Evolutionary conservation across 2,113 vertebrate species (phyloP).

Genomic region (Antigone vipio): DNA sequence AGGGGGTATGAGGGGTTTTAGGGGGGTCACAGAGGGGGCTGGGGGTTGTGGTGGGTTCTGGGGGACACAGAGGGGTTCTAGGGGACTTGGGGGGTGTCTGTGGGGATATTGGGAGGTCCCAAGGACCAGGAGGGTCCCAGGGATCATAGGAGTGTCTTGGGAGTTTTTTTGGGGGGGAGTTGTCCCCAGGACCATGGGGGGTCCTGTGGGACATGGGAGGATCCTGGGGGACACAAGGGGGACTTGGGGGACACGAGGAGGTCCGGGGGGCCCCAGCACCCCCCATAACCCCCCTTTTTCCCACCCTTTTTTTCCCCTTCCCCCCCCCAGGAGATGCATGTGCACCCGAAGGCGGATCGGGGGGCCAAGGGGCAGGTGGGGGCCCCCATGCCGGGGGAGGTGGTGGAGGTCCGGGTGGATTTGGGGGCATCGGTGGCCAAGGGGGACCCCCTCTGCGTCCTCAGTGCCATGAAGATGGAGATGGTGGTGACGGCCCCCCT

Average conservation of each 20-base stretch:
- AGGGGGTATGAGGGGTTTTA: neutral
- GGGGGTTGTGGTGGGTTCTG: no score
- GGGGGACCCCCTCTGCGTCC: conserved; percentile 88
- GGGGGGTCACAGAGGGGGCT: no score
- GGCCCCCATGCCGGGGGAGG: conserved; percentile 93
- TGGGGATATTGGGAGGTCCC: neutral
- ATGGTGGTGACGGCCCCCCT: conserved; percentile 87
- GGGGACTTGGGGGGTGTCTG: neutral
- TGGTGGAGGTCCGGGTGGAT: conserved; percentile 87
- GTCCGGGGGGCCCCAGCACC: no score
- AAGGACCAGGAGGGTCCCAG: neutral
- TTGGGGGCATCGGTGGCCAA: conserved; percentile 77
- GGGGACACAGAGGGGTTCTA: no score
- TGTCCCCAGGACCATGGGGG: no score
- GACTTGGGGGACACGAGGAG: neutral
- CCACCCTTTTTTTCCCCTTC: neutral
- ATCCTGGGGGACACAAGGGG: neutral
- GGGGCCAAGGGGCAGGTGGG: conserved; percentile 92
- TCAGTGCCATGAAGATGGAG: conserved; percentile 97
- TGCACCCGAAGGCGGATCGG: conserved; percentile 92
- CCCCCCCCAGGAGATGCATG: conserved; percentile 87
- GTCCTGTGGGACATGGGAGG: neutral
- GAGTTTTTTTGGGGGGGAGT: no score
- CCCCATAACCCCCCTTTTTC: no score
- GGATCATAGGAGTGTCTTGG: no score